Conservation (phyloP, 2,888 invertebrate species). For the Xestia sexstrigata region DNA sequence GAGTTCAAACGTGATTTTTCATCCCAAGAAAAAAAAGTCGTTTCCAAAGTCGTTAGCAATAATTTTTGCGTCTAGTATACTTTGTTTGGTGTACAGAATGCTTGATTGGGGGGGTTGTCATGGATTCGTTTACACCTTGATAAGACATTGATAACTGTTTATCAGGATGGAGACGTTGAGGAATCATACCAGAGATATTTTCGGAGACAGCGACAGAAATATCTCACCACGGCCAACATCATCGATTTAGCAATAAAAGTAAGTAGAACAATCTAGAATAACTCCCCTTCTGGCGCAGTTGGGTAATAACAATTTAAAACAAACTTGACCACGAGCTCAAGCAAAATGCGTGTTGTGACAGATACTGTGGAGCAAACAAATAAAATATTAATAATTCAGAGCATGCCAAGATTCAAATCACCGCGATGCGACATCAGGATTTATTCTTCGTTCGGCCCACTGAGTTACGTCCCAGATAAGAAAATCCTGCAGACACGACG, state of each 20-base stretch:
- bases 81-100: not conserved
- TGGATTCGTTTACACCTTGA: not conserved
- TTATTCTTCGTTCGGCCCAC: too few relatives aligned
- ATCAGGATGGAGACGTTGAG: conserved; percentile 93
- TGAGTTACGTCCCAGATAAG: too few relatives aligned
- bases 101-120: not conserved
- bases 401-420: too few relatives aligned
- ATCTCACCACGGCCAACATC: conserved; percentile 96
- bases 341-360: too few relatives aligned
- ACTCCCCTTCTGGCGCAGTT: too few relatives aligned
- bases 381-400: too few relatives aligned
- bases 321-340: too few relatives aligned
- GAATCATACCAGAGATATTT: conserved; percentile 97
- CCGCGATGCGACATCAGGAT: too few relatives aligned
- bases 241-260: conserved; percentile 96
- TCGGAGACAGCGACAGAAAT: conserved; percentile 96
- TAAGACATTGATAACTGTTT: not conserved
- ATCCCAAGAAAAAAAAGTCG: not conserved
- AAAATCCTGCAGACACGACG: too few relatives aligned
- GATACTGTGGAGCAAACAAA: too few relatives aligned
- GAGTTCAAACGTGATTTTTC: not conserved
- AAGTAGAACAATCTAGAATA: conserved; percentile 60
- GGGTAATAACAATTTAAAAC: not conserved
- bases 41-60: too few relatives aligned
- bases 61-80: too few relatives aligned